Evolutionary conservation across 2,113 vertebrate species (phyloP), one percentile per base, ranked within the genome.

Genomic region (Perca schrenkii): DNA sequence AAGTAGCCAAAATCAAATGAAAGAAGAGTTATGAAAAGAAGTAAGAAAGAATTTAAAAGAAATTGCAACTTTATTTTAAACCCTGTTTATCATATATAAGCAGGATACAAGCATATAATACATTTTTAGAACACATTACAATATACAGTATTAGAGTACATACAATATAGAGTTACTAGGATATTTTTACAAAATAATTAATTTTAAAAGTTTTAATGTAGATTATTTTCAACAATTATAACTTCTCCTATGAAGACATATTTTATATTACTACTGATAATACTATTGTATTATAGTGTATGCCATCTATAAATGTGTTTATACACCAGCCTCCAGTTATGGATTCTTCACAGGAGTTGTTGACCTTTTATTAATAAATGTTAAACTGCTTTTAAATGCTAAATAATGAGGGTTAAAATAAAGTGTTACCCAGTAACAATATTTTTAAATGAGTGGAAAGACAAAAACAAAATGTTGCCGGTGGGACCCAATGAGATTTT

Each of bases 401-500:
- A 22, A 40, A 47, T 53, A 16, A 3, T 1, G 19, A 0, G 8
- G 3, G 13, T 40, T 13, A 62, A n/a, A 40, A 75, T 40, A 53
- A 40, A 40, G 50, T 46, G 4, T 43, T 21, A 43, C 12, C 3
- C 15, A 56, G 60, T 21, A 47, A 15, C 21, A 64, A 25, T 34
- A 46, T 62, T 2, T 52, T 63, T 52, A 7, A 47, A 3, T 28
- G 4, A 54, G 10, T 15, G n/a, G n/a, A 83, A 66, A 68, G 34
- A 71, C 25, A 34, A 46, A 34, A 46, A 46, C 11, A 10, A 43
- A 57, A 62, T 4, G 25, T 46, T 70, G 2, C 10, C 4, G 21
- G n/a, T 28, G 19, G 3, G 60, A 67, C n/a, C 11, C 57, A 53
- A 56, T 56, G 10, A 76, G 19, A 62, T 77, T 77, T 64, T 67